Percentiles rank a stretch among this genome's conserved stretches.
Conservation (phyloP, 2,113 vertebrate genomes). For the Phaethornis superciliosus region DNA sequence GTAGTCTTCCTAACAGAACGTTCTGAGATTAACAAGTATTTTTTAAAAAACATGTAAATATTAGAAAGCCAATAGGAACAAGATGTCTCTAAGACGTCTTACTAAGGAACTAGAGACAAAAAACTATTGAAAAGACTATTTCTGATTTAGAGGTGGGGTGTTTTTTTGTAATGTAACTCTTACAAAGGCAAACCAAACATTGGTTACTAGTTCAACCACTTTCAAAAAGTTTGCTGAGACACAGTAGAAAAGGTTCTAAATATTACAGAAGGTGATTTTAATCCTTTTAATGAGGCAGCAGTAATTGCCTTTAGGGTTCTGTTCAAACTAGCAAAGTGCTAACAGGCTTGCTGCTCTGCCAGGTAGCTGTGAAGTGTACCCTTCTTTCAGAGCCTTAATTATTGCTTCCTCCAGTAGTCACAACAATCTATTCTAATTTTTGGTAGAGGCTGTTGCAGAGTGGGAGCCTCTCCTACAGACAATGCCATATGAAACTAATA, state of each 20-base stretch:
- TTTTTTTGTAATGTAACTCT: background rate
- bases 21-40: background rate
- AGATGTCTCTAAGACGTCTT: background rate
- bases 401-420: background rate
- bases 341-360: background rate
- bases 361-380: background rate
- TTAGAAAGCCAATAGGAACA: background rate
- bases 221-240: background rate
- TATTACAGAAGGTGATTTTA: background rate
- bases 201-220: background rate
- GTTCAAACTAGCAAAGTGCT: background rate
- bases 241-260: background rate
- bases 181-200: background rate
- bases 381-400: background rate
- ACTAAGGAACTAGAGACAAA: background rate
- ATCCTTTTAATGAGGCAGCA: slow-evolving; percentile 7
- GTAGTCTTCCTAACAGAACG: background rate
- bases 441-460: background rate
- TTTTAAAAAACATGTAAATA: background rate
- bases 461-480: background rate
- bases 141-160: background rate
- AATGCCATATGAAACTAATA: background rate
- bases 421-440: background rate
- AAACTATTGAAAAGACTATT: background rate
- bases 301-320: background rate